Conservation (phyloP, 2,113 vertebrate genomes). For the Saccopteryx leptura region DNA sequence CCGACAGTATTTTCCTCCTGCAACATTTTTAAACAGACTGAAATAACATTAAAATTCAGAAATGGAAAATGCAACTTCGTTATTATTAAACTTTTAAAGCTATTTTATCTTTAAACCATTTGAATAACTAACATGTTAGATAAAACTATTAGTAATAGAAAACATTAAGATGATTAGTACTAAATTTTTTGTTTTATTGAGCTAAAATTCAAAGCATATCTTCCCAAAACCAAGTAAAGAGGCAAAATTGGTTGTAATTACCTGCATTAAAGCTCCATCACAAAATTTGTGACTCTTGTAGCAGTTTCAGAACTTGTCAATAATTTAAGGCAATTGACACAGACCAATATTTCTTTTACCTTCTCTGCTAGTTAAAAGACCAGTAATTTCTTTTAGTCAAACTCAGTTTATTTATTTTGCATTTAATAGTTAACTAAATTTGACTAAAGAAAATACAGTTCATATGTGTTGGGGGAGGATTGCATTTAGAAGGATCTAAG, state of each 20-base stretch:
- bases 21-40: constrained; percentile 76
- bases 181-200: constrained; percentile 25
- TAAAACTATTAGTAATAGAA: constrained; percentile 60
- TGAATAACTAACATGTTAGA: constrained; percentile 62
- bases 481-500: not conserved
- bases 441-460: constrained; percentile 15
- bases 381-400: constrained; percentile 4
- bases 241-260: not conserved
- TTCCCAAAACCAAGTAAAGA: constrained; percentile 25
- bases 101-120: constrained; percentile 76
- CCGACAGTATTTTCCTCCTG: constrained; percentile 86
- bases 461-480: not conserved
- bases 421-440: constrained; percentile 41
- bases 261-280: not conserved
- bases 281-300: not conserved
- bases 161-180: not conserved
- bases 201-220: constrained; percentile 16
- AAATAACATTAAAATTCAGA: constrained; percentile 75
- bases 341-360: not conserved
- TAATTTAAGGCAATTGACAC: constrained; percentile 21
- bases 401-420: not conserved
- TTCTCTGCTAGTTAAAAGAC: not conserved
- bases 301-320: not conserved
- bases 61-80: constrained; percentile 7
- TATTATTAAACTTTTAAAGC: constrained; percentile 57